Conservation (phyloP, 2,888 invertebrate genomes). For the Uropetala carovei region DNA sequence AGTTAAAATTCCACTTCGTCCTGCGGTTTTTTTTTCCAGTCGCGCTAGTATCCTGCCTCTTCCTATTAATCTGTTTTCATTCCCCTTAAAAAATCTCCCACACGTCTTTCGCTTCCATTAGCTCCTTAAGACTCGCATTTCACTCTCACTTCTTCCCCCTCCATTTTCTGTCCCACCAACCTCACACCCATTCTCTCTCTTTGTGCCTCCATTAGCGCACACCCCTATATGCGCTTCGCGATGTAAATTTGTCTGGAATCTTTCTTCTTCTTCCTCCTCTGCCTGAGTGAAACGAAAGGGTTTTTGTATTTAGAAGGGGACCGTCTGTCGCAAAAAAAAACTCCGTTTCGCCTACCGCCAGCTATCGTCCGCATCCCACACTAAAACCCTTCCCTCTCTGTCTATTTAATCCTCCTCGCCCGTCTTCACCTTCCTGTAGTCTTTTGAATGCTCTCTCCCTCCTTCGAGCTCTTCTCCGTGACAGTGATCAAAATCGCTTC, state of each 20-base stretch:
- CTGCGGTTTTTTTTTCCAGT: too few relatives aligned
- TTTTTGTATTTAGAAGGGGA: background rate
- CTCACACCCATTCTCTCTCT: too few relatives aligned
- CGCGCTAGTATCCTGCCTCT: too few relatives aligned
- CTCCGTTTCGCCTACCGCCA: background rate
- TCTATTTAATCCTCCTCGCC: background rate
- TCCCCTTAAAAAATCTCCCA: too few relatives aligned
- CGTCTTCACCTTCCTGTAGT: too few relatives aligned
- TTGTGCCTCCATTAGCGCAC: background rate
- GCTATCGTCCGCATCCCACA: background rate
- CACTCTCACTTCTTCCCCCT: too few relatives aligned
- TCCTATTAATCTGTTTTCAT: too few relatives aligned
- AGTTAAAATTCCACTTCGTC: too few relatives aligned
- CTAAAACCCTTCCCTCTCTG: background rate
- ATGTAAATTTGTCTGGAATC: background rate
- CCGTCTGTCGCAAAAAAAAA: background rate
- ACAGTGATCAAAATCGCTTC: constrained; percentile 23
- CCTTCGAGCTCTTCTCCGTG: background rate
- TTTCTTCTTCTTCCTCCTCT: background rate
- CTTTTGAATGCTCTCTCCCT: background rate
- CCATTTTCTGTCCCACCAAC: too few relatives aligned
- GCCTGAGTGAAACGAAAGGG: background rate
- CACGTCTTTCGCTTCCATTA: too few relatives aligned
- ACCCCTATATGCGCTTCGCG: background rate
- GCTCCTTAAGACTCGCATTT: too few relatives aligned